Conservation (phyloP, 2,888 invertebrate genomes). For the Meliscaeva auricollis region DNA sequence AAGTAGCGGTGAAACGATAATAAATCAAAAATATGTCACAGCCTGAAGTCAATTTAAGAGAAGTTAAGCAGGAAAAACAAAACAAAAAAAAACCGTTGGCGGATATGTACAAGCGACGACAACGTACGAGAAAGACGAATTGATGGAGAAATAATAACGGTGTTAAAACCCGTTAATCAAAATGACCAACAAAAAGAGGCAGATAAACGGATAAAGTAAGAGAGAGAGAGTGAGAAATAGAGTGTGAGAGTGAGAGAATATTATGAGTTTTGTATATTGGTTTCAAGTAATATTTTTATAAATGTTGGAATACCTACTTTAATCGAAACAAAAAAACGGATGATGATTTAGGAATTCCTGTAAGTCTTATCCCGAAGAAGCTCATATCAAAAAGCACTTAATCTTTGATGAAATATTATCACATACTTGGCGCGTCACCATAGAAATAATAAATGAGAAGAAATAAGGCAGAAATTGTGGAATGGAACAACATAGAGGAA, state of each 20-base stretch:
- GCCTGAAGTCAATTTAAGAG: slow-evolving; percentile 72
- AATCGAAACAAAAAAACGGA: slow-evolving; percentile 15
- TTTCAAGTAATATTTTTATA: slow-evolving; percentile 16
- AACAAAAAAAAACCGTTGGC: not conserved
- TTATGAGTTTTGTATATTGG: slow-evolving; percentile 29
- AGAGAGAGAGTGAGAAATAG: too few species aligned
- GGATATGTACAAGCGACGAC: slow-evolving; percentile 12
- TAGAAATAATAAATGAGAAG: slow-evolving; percentile 54
- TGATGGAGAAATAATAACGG: slow-evolving; percentile 55
- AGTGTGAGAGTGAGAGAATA: not conserved
- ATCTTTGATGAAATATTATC: slow-evolving; percentile 44
- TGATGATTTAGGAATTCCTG: slow-evolving; percentile 3
- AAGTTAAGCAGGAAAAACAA: slow-evolving; percentile 40
- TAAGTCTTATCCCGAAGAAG: not conserved
- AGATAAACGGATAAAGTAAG: not conserved
- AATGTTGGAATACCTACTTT: not conserved
- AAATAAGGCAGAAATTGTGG: not conserved
- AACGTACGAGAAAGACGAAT: slow-evolving; percentile 29
- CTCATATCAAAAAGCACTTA: slow-evolving; percentile 22
- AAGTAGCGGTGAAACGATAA: slow-evolving; percentile 65
- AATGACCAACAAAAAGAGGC: slow-evolving; percentile 39
- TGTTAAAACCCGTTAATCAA: slow-evolving; percentile 69
- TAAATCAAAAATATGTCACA: slow-evolving; percentile 73
- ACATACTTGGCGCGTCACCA: slow-evolving; percentile 13
- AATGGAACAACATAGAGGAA: not conserved